These are phyloP conservation scores for Potorous gilbertii DNA, from an alignment of 2,797 vertebrate genomes.

Conservation along the genomic window DNA sequence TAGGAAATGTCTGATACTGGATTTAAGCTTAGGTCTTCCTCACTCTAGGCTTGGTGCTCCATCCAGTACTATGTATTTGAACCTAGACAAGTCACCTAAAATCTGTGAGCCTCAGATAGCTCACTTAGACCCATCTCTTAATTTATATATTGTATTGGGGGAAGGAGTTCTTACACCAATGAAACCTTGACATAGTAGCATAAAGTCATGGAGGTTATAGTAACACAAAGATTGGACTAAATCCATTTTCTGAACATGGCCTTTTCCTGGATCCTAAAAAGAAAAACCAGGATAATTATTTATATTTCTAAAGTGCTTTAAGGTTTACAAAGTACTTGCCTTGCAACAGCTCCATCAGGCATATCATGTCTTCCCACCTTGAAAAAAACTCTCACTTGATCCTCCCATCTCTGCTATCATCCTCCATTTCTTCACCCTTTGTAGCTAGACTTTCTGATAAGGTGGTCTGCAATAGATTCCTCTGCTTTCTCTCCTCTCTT, in stretches of 20 bases:
- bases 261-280: neutral
- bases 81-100: neutral
- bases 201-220: neutral
- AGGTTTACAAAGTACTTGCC: neutral
- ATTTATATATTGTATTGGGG: neutral
- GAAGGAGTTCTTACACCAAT: neutral
- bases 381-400: too few relatives aligned
- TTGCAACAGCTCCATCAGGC: neutral
- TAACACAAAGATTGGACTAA: neutral
- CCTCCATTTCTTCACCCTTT: neutral
- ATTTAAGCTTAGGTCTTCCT: too few relatives aligned
- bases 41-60: neutral
- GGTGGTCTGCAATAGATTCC: neutral
- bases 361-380: neutral
- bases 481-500: neutral
- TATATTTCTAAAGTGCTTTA: neutral
- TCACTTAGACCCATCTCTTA: neutral
- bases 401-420: too few relatives aligned
- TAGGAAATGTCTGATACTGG: neutral
- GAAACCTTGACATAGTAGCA: neutral
- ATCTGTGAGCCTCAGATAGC: neutral
- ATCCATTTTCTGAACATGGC: neutral
- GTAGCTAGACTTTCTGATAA: neutral
- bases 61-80: neutral
- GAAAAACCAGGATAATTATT: too few relatives aligned